Base-by-base conservation (phyloP, 2,888 invertebrate genomes). In the Phyto melanocephala region DNA sequence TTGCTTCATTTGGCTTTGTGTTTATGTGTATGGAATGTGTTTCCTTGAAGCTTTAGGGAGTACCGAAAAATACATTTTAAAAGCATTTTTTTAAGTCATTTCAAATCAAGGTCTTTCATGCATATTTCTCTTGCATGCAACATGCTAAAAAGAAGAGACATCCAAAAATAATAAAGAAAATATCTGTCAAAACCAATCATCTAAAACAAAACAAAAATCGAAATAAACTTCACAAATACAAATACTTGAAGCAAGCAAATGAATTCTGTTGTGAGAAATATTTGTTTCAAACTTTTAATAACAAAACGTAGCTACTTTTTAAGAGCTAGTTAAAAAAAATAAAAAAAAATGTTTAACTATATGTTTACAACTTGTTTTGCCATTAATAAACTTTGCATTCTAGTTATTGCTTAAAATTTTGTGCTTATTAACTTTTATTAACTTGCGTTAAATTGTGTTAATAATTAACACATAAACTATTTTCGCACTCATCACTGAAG, bases 1-100 rank as follows among this genome's bases (percentile, higher is more conserved):
- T n/a, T 45, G 5, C 17, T 72, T 24, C 85, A 85, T 88, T 88
- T 87, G 85, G 83, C 84, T 84, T 86, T 86, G 87, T 87, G 85
- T 87, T 87, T 68, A 42, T 42, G 22, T n/a, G n/a, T n/a, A n/a
- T n/a, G n/a, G n/a, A n/a, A n/a, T n/a, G 37, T 47, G 28, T 42
- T 58, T 56, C 52, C 54, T 77, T 37, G 56, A 50, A 37, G 11
- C 77, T 45, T 45, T n/a, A 85, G 87, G 87, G 85, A 85, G 63
- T 83, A 50, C 45, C 52, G 50, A 68, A 60, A 65, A 33, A 20
- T 56, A 42, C 17, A 24, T 65, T 56, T 45, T 45, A 68, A 70
- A 58, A 45, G 60, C 68, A 68, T 60, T 79, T 17, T 17, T 35
- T 60, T 37, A 74, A 80, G 79, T 80, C 79, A 74, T 67, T 80